Conservation (phyloP, 1,140 invertebrate genomes). For the Pinna nobilis region DNA sequence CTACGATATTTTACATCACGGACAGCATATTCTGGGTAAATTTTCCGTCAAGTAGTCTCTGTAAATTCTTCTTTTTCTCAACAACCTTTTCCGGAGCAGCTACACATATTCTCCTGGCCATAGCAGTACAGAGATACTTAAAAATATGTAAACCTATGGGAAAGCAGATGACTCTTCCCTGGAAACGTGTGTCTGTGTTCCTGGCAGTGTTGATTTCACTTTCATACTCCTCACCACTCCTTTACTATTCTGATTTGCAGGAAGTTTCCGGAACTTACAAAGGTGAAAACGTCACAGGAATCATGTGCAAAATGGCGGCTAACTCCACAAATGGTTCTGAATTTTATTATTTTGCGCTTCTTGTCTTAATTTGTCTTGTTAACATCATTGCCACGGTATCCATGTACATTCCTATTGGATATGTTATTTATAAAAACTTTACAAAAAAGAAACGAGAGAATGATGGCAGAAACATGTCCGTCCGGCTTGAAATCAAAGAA, state of each 20-base stretch:
- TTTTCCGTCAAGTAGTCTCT: neutral
- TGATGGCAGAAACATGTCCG: too few relatives aligned
- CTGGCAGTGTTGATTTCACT: neutral
- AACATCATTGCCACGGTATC: neutral
- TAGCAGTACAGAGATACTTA: slow-evolving; percentile 5
- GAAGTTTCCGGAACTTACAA: neutral
- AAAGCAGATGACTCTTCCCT: slow-evolving; percentile 3
- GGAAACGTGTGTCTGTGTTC: neutral
- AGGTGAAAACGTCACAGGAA: neutral
- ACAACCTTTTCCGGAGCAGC: neutral
- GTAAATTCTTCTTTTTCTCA: neutral
- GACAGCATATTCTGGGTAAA: neutral
- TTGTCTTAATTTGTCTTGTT: neutral
- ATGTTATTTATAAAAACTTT: slow-evolving; percentile 7
- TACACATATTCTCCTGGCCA: neutral
- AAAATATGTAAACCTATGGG: slow-evolving; percentile 2
- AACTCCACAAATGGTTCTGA: neutral
- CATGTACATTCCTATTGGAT: slow-evolving; percentile 6
- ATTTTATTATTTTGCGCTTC: neutral
- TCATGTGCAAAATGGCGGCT: slow-evolving; percentile 2
- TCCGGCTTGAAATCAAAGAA: too few relatives aligned
- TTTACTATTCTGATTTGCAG: neutral
- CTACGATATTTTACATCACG: neutral
- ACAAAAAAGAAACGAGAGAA: too few relatives aligned
- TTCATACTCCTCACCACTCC: neutral